These are phyloP conservation scores for Drosophila nasuta DNA, from an alignment of 1,140 invertebrate genomes.

Conservation along the genomic window DNA sequence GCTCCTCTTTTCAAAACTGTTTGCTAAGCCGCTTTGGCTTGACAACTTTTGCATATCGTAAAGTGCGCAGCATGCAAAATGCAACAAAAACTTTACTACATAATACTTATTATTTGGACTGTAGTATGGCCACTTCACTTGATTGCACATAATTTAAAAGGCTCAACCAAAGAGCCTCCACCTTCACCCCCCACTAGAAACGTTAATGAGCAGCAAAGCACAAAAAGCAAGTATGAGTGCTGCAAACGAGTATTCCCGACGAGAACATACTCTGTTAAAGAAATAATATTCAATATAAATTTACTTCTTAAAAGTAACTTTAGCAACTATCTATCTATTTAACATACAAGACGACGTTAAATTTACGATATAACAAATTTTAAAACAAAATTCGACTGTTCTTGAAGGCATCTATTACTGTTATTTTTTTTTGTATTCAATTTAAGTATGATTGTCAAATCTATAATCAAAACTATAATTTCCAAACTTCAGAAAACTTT, in stretches of 20 bases:
- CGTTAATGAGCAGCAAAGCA: slow-evolving; percentile 28
- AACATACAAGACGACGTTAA: no score
- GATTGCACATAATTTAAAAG: slow-evolving; percentile 73
- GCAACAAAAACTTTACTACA: slow-evolving; percentile 41
- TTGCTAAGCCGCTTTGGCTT: slow-evolving; percentile 13
- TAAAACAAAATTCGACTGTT: no score
- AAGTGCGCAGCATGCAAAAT: slow-evolving; percentile 19
- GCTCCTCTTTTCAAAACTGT: slow-evolving; percentile 7
- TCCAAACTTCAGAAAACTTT: no score
- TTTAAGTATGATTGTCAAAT: no score
- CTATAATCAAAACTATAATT: no score
- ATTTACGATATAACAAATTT: no score
- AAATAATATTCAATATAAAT: no score
- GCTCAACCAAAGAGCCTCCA: neutral
- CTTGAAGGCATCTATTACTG: no score
- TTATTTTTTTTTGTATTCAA: no score
- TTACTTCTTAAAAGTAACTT: no score
- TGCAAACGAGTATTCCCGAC: neutral
- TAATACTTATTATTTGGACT: slow-evolving; percentile 64
- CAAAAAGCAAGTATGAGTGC: slow-evolving; percentile 22
- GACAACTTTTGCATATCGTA: slow-evolving; percentile 17
- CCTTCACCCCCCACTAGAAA: neutral
- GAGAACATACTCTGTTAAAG: neutral
- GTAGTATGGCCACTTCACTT: slow-evolving; percentile 69
- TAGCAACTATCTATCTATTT: no score